These are phyloP conservation scores for Xenentodon cancila DNA, from an alignment of 2,797 vertebrate genomes.

Conservation along the genomic window DNA sequence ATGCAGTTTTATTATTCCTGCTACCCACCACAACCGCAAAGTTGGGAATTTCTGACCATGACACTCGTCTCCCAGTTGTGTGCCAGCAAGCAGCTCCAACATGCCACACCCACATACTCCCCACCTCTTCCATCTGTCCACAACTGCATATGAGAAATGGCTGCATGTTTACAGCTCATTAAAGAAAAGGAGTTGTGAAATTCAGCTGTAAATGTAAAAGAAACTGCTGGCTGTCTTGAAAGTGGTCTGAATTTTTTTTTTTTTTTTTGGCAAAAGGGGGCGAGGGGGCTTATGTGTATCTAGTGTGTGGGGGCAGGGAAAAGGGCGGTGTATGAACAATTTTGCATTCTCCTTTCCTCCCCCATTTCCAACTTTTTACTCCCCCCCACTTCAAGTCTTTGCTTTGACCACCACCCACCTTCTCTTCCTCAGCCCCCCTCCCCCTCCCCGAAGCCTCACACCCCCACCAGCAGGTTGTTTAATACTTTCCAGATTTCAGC, in stretches of 20 bases:
- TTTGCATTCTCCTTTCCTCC: conserved; percentile 70
- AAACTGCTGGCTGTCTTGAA: conserved; percentile 53
- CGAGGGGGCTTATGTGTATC: conserved; percentile 6
- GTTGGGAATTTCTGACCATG: conserved; percentile 41
- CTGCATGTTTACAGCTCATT: conserved; percentile 68
- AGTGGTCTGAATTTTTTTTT: conserved; percentile 52
- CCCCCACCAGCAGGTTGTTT: conserved; percentile 84
- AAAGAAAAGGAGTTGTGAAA: conserved; percentile 50
- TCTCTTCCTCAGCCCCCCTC: conserved; percentile 9
- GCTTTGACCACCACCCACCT: conserved; percentile 6
- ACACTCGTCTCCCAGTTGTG: conserved; percentile 25
- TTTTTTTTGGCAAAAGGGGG: neutral
- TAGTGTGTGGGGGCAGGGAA: conserved; percentile 38
- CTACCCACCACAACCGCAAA: conserved; percentile 51
- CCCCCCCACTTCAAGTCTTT: conserved; percentile 35
- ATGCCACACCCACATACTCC: conserved; percentile 30
- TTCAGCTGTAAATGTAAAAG: conserved; percentile 56
- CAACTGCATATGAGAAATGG: conserved; percentile 44
- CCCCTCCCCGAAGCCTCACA: conserved; percentile 3
- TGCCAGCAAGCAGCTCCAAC: conserved; percentile 47
- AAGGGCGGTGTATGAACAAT: conserved; percentile 74
- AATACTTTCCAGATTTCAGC: conserved; percentile 87
- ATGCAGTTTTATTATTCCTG: conserved; percentile 39
- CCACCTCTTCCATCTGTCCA: neutral
- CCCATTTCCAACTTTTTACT: conserved; percentile 69